Conservation (phyloP, 2,888 invertebrate species). For the Ethmia dodecea region DNA sequence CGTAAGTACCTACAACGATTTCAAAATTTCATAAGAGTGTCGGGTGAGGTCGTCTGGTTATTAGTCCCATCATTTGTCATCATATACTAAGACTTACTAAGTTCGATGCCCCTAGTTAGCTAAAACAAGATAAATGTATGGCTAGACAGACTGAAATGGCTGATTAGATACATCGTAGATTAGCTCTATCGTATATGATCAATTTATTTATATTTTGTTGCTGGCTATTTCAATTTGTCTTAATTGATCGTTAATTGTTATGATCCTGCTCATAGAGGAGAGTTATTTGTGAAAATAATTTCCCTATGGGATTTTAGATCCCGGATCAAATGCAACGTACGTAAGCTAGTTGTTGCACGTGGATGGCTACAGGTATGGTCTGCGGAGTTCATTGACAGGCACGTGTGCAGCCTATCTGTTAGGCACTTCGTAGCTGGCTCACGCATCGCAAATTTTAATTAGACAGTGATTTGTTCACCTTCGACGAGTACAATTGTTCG, state of each 20-base stretch:
- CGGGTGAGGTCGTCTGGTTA: no score
- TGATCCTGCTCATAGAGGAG: no score
- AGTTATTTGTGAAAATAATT: no score
- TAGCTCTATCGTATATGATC: no score
- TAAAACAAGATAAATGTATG: no score
- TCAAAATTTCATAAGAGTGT: slow-evolving; percentile 26
- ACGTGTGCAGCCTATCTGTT: slow-evolving; percentile 70
- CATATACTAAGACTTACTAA: slow-evolving; percentile 33
- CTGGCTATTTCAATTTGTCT: no score
- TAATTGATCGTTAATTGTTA: no score
- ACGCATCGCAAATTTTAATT: slow-evolving; percentile 75
- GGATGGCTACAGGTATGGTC: slow-evolving; percentile 32
- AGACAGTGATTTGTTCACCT: slow-evolving; percentile 61
- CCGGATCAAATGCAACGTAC: neutral
- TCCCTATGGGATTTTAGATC: neutral
- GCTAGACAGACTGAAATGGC: no score
- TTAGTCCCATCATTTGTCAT: slow-evolving; percentile 8
- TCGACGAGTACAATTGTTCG: slow-evolving; percentile 51
- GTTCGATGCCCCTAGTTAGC: slow-evolving; percentile 46
- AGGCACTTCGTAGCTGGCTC: slow-evolving; percentile 62
- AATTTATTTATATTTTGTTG: no score
- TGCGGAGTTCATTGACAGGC: slow-evolving; percentile 74
- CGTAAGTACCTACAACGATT: slow-evolving; percentile 72
- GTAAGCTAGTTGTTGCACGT: slow-evolving; percentile 1
- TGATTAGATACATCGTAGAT: no score